Evolutionary conservation across 37 sponge, comb jelly and placozoan genomes (phyloP).

Genomic region (Trichoplax adhaerens): DNA sequence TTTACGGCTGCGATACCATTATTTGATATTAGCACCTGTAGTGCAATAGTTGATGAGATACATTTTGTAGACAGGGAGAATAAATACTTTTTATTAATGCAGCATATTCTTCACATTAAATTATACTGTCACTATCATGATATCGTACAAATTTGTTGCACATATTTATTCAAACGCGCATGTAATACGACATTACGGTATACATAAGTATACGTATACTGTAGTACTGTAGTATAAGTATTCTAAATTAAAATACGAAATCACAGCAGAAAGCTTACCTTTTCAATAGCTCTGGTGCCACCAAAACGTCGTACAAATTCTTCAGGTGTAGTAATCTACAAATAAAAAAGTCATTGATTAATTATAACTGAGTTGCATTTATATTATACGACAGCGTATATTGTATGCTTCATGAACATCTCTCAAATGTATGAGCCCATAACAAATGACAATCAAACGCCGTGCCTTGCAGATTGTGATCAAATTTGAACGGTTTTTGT

Average conservation of each 20-base stretch:
- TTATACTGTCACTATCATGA: neutral
- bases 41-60: neutral
- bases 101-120: neutral
- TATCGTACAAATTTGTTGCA: neutral
- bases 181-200: neutral
- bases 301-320: slow-evolving; percentile 81
- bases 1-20: slow-evolving; percentile 99
- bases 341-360: neutral
- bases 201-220: neutral
- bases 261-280: slow-evolving; percentile 5
- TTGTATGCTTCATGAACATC: too few relatives aligned
- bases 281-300: slow-evolving; percentile 79
- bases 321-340: slow-evolving; percentile 67
- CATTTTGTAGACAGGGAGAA: too few relatives aligned
- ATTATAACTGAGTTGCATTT: too few relatives aligned
- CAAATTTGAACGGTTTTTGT: too few relatives aligned
- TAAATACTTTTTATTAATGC: neutral
- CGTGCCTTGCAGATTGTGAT: too few relatives aligned
- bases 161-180: neutral
- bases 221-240: neutral
- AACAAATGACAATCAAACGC: too few relatives aligned
- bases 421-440: too few relatives aligned
- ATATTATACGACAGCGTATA: too few relatives aligned
- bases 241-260: neutral
- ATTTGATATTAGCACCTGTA: slow-evolving; percentile 65